Conservation (phyloP, 1,140 invertebrate genomes). For the Piezodorus guildinii region DNA sequence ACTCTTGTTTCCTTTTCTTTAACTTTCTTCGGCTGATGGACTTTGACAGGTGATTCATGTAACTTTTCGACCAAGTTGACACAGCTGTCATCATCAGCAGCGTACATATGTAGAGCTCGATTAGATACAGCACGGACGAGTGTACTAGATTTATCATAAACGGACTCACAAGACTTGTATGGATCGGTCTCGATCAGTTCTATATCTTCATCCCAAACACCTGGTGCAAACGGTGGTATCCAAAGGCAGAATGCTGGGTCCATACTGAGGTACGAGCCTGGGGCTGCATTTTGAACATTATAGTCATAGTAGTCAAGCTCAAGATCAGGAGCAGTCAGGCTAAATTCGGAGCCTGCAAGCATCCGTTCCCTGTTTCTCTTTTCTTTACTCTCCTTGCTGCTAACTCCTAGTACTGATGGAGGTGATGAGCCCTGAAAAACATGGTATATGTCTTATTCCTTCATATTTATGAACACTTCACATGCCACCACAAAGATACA, state of each 20-base stretch:
- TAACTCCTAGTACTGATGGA: conserved; percentile 38
- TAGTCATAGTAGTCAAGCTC: conserved; percentile 84
- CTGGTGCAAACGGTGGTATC: conserved; percentile 59
- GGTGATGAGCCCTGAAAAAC: conserved; percentile 46
- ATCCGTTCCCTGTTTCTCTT: conserved; percentile 56
- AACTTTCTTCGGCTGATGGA: conserved; percentile 28
- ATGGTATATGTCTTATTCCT: no score
- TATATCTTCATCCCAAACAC: conserved; percentile 25
- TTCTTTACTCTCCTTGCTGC: conserved; percentile 65
- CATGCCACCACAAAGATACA: no score
- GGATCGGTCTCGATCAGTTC: neutral
- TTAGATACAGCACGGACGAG: conserved; percentile 31
- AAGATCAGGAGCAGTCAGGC: conserved; percentile 55
- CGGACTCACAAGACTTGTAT: conserved; percentile 22
- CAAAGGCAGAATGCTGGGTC: conserved; percentile 75
- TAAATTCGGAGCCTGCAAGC: conserved; percentile 62
- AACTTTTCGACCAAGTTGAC: conserved; percentile 29
- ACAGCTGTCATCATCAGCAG: conserved; percentile 16
- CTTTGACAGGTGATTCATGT: conserved; percentile 32
- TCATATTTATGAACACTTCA: no score
- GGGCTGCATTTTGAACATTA: conserved; percentile 67
- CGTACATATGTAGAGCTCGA: conserved; percentile 18
- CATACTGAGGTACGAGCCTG: conserved; percentile 71
- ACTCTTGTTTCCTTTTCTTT: conserved; percentile 33
- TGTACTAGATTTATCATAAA: conserved; percentile 25